These are phyloP conservation scores for Melieria picta DNA, from an alignment of 2,888 invertebrate species.

Conservation along the genomic window DNA sequence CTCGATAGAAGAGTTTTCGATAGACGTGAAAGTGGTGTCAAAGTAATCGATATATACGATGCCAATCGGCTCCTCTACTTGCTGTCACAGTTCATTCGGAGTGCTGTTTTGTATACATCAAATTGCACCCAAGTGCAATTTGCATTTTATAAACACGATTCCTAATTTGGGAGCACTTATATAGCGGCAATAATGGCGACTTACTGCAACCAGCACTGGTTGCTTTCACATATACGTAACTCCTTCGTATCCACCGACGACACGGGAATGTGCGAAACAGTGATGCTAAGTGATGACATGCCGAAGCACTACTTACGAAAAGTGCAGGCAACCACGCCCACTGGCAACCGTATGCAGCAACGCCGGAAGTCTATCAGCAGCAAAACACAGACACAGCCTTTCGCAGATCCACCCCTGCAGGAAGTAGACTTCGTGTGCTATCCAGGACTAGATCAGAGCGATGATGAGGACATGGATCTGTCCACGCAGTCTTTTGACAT, in stretches of 20 bases:
- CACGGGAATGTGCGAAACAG: conserved; percentile 92
- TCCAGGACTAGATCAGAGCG: conserved; percentile 82
- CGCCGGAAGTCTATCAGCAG: conserved; percentile 31
- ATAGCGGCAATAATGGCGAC: conserved; percentile 78
- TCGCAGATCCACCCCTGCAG: conserved; percentile 51
- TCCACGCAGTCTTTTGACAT: conserved; percentile 81
- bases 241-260: conserved; percentile 96
- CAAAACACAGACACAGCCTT: conserved; percentile 30
- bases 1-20: no score
- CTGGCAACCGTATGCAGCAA: conserved; percentile 34
- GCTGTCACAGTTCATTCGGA: no score
- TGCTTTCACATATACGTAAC: conserved; percentile 91
- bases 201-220: conserved; percentile 93
- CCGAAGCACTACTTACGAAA: conserved; percentile 71
- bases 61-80: no score
- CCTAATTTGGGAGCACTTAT: neutral
- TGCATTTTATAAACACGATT: no score
- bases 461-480: conserved; percentile 77
- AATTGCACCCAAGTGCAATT: no score
- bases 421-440: conserved; percentile 73
- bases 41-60: no score
- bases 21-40: no score
- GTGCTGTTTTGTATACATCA: no score
- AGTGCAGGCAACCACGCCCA: conserved; percentile 60
- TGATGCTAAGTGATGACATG: conserved; percentile 87